A percentile compares a stretch with the other conserved stretches of the same genome.
phyloP scores from a whole-genome alignment of 1,140 invertebrate genomes.

The Bombus soroeensis region DNA sequence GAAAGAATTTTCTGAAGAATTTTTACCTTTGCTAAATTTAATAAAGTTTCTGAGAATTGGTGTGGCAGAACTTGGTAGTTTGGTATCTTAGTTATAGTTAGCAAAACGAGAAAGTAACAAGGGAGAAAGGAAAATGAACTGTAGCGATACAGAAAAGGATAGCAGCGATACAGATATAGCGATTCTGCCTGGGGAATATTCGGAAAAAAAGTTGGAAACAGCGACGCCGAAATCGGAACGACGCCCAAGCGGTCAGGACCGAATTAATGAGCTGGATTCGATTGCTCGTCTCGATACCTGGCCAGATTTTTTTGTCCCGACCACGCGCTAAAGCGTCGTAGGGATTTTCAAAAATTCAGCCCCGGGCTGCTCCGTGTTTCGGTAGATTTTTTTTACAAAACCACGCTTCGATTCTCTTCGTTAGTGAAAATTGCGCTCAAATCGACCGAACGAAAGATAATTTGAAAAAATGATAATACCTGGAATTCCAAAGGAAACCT shows the following conservation, averaged over 20 bases:
- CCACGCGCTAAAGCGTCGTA: background rate
- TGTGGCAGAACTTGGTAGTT: background rate
- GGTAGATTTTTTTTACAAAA: background rate
- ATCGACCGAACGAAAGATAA: background rate
- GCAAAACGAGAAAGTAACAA: no score
- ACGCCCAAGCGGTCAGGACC: no score
- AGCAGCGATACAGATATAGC: no score
- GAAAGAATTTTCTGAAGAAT: no score
- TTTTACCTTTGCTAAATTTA: no score
- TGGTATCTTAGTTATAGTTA: background rate
- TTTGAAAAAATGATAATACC: background rate
- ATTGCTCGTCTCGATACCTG: constrained; percentile 12
- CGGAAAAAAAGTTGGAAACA: background rate
- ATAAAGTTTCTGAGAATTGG: background rate
- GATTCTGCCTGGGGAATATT: background rate
- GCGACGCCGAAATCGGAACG: background rate
- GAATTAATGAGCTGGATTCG: constrained; percentile 41
- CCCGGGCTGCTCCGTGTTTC: background rate
- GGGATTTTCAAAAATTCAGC: background rate
- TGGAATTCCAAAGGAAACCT: background rate
- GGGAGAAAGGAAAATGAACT: background rate
- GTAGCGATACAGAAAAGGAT: no score
- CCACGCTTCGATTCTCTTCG: background rate
- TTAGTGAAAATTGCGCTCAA: background rate
- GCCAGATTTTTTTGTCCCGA: constrained; percentile 5